phyloP scores from a whole-genome alignment of 2,113 vertebrate genomes.

The Platycercus adscitus region DNA sequence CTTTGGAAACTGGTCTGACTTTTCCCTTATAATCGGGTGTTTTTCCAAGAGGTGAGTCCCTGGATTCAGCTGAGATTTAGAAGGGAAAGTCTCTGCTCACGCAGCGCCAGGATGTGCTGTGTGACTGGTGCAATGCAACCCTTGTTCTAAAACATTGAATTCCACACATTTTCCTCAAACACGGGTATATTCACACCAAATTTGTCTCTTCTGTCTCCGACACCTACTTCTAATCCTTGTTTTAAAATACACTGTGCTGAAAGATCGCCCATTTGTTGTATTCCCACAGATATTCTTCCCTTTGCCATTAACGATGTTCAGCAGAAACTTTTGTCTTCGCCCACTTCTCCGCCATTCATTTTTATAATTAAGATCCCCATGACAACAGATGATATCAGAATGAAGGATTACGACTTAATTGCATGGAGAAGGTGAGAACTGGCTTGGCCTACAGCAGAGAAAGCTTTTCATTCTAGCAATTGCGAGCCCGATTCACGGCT shows the following conservation, averaged over 20 bases:
- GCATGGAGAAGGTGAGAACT: not conserved
- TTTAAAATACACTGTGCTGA: constrained; percentile 2
- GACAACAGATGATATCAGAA: constrained; percentile 46
- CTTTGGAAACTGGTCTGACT: not conserved
- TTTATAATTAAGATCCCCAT: constrained; percentile 50
- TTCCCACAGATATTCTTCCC: not conserved
- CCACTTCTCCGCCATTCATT: not conserved
- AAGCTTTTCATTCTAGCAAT: not conserved
- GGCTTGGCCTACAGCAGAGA: not conserved
- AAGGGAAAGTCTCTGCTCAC: not conserved
- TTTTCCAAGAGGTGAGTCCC: not conserved
- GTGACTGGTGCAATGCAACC: not conserved
- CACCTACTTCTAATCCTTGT: not conserved
- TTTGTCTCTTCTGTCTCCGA: not conserved
- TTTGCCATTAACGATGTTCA: constrained; percentile 2
- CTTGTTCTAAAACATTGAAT: not conserved
- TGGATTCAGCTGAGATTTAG: not conserved
- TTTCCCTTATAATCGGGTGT: not conserved
- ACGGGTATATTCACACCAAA: not conserved
- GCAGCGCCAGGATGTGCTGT: not conserved
- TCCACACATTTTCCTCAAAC: not conserved
- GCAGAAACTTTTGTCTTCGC: constrained; percentile 18
- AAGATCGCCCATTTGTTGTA: not conserved
- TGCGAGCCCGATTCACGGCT: not conserved
- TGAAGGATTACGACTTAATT: constrained; percentile 20